Conservation (phyloP, 2,113 vertebrate genomes). For the Capricornis sumatraensis region DNA sequence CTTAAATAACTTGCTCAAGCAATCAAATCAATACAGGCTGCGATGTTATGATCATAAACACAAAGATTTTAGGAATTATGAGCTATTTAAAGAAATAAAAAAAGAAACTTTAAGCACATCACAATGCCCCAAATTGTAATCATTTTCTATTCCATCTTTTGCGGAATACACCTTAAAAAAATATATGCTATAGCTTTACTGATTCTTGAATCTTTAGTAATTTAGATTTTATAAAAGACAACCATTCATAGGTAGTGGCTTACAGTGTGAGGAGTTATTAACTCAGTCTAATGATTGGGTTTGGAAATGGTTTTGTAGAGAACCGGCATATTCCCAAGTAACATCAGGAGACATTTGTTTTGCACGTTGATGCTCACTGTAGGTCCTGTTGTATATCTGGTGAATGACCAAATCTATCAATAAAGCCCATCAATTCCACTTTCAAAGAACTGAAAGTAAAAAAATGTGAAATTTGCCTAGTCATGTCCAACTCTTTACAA, state of each 20-base stretch:
- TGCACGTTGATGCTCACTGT: background rate
- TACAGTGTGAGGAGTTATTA: background rate
- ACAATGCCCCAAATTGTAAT: background rate
- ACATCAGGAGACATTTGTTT: background rate
- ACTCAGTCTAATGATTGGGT: background rate
- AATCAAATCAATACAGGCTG: constrained; percentile 16
- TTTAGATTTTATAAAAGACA: background rate
- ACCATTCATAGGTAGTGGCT: background rate
- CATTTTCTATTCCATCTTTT: background rate
- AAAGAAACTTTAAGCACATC: constrained; percentile 16
- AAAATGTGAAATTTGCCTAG: background rate
- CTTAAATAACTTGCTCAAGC: constrained; percentile 57
- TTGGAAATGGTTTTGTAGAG: background rate
- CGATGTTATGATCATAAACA: background rate
- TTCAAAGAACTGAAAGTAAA: background rate
- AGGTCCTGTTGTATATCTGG: background rate
- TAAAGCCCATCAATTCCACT: background rate
- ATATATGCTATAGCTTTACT: background rate
- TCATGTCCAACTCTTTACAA: background rate
- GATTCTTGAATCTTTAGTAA: background rate
- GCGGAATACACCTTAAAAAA: background rate
- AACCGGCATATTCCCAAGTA: background rate
- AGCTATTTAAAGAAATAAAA: constrained; percentile 31
- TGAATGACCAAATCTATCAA: background rate
- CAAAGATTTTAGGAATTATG: background rate